These are phyloP conservation scores for Magallana ariakensis DNA, from an alignment of 1,140 invertebrate genomes.

Conservation along the genomic window DNA sequence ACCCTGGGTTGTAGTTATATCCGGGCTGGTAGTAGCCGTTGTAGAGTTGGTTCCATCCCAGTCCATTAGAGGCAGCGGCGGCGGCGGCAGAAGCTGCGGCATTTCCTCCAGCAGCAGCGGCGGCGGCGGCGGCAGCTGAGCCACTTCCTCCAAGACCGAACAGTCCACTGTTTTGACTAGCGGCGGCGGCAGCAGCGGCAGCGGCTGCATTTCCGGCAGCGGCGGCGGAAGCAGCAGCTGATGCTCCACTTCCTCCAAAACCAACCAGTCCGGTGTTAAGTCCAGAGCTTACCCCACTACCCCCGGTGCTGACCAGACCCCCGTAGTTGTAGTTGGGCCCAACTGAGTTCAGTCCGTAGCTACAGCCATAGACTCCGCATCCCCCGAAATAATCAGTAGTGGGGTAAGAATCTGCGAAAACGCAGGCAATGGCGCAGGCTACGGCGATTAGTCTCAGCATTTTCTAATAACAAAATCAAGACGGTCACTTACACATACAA, in stretches of 20 bases:
- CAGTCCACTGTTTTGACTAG: not conserved
- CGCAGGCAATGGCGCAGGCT: not conserved
- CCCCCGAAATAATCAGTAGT: not conserved
- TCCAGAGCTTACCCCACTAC: not conserved
- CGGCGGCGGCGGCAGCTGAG: not conserved
- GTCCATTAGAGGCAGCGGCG: not conserved
- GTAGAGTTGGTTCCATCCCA: slow-evolving; percentile 5
- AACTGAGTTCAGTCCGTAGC: not conserved
- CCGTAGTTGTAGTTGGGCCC: not conserved
- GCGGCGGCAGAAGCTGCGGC: not conserved
- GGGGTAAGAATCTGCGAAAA: not conserved
- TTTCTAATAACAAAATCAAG: not conserved
- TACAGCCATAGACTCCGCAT: not conserved
- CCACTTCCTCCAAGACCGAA: not conserved
- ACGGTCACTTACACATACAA: too few relatives aligned
- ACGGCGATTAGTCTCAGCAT: not conserved
- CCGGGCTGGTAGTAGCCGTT: not conserved
- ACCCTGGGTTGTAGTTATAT: not conserved
- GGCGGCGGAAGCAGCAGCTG: not conserved
- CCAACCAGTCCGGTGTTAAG: not conserved
- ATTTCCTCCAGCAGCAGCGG: not conserved
- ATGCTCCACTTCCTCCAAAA: slow-evolving; percentile 6
- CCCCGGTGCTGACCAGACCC: not conserved
- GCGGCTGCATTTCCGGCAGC: not conserved
- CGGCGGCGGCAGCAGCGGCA: not conserved